Conservation (phyloP, 2,113 vertebrate genomes). For the Noctilio leporinus region DNA sequence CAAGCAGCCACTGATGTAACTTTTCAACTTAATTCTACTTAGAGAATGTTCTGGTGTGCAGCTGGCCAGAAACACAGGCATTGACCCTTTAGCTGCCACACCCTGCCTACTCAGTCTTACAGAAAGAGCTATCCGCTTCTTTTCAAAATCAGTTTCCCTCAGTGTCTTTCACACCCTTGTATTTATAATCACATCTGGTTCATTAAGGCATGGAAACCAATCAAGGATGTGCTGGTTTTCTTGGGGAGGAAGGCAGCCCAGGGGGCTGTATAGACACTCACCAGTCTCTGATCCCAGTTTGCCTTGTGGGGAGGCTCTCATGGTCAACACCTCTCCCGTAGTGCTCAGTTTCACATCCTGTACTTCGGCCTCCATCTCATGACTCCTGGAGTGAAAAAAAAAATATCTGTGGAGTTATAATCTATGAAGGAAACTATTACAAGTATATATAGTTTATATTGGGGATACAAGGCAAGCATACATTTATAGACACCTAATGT, state of each 20-base stretch:
- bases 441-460: not conserved
- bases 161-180: not conserved
- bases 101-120: not conserved
- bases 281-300: not conserved
- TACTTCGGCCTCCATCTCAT: not conserved
- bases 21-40: conserved; percentile 13
- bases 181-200: conserved; percentile 51
- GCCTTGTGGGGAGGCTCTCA: not conserved
- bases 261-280: not conserved
- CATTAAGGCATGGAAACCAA: conserved; percentile 31
- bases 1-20: not conserved
- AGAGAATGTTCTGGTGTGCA: not conserved
- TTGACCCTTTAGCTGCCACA: not conserved
- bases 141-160: conserved; percentile 39
- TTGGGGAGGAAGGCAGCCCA: not conserved
- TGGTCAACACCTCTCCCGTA: not conserved
- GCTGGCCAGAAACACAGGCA: not conserved
- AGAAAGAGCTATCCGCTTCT: conserved; percentile 31
- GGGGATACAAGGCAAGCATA: not conserved
- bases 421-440: not conserved
- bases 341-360: not conserved
- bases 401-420: not conserved
- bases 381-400: not conserved
- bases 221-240: not conserved
- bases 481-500: not conserved